A percentile compares a stretch with the other conserved stretches of the same genome.
These are phyloP conservation scores for Nestor notabilis DNA, from an alignment of 2,113 vertebrate genomes.

Conservation along the genomic window DNA sequence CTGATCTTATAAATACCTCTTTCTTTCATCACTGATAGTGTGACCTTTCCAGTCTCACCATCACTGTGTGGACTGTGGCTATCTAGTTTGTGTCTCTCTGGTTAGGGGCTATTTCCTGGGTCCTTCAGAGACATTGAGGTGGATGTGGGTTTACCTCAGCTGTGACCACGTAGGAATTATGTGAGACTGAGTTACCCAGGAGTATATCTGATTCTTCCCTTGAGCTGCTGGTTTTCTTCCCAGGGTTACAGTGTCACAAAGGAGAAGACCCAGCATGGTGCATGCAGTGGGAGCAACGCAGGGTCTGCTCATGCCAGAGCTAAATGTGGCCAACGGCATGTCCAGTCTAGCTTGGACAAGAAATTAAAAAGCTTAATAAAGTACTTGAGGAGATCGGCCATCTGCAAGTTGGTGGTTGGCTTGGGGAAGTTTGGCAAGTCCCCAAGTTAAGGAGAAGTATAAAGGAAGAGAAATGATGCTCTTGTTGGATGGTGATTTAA, in stretches of 20 bases:
- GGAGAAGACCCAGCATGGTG: neutral
- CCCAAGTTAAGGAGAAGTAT: neutral
- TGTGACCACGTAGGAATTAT: fast-evolving
- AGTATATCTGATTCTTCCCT: neutral
- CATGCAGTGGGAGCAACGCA: fast-evolving
- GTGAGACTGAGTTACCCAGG: neutral
- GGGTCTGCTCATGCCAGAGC: neutral
- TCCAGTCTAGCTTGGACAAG: neutral
- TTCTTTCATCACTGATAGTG: fast-evolving
- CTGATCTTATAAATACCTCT: neutral
- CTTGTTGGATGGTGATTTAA: neutral
- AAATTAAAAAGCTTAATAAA: neutral
- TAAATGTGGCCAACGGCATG: neutral
- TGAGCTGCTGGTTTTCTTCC: neutral
- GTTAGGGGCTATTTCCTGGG: neutral
- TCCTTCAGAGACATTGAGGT: neutral
- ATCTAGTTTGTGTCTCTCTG: neutral
- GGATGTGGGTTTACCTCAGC: neutral
- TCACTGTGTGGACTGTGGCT: fast-evolving
- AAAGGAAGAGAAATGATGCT: neutral
- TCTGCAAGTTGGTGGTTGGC: neutral
- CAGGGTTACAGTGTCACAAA: neutral
- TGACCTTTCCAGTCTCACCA: neutral
- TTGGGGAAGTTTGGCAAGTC: neutral
- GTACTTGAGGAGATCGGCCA: neutral